Base-by-base conservation (phyloP, 2,888 invertebrate genomes). In the Dynastes hyllus region DNA sequence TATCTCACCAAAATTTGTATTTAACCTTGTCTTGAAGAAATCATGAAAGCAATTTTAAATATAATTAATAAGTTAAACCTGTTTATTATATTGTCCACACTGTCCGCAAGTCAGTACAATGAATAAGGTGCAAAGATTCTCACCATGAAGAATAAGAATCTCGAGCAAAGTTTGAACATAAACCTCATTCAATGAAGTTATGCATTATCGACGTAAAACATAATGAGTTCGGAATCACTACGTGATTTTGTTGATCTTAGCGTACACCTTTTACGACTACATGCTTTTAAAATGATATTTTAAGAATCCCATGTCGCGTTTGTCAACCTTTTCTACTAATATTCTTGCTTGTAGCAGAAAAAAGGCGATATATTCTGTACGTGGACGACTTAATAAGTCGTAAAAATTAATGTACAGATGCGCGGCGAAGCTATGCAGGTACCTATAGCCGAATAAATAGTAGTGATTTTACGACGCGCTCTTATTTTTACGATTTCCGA, bases 401-500 rank as follows among this genome's bases (percentile, higher is more conserved):
- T 70, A 70, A 70, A 70, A 70, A 70, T 70, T 70, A 70, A 70
- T 70, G 70, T 70, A 53, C 70, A 51, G 70, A 70, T 70, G 53
- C 70, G 70, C 70, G 70, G 53, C 70, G n/a, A n/a, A 13, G 37
- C 53, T 70, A 29, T 70, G 32, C 70, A 53, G 53, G 53, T 70
- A 70, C 65, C 37, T 70, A 70, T 70, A 70, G 32, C 51, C 50
- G 53, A 70, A 70, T 70, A 70, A 70, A 70, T 70, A 70, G 70
- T 70, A 70, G 65, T 45, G 76, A 22, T 76, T 76, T 76, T 76
- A 65, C 63, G 66, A 77, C 61, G 70, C 70, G 70, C 50, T 77
- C 58, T 77, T 61, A 69, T 67, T 69, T 77, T 77, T 77, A 77
- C 77, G 77, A 67, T 70, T 77, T 67, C 70, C 77, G 77, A 77